These are phyloP conservation scores for Eupleurogrammus muticus DNA, from an alignment of 2,797 vertebrate species.

Conservation along the genomic window DNA sequence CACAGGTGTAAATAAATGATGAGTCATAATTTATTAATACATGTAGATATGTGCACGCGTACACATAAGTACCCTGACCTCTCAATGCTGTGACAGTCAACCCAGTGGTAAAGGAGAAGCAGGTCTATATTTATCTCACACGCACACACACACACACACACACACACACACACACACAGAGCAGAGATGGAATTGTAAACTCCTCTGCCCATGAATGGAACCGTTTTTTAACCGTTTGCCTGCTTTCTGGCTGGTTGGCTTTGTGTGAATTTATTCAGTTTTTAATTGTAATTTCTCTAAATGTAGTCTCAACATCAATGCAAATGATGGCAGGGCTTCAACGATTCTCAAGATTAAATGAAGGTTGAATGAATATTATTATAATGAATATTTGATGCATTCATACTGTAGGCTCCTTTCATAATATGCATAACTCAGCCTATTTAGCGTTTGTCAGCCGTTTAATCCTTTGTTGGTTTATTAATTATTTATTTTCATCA, in stretches of 20 bases:
- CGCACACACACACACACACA: too few species aligned
- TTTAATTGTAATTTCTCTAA: too few species aligned
- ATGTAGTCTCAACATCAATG: too few species aligned
- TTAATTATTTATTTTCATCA: slow-evolving; percentile 5
- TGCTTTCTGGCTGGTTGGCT: too few species aligned
- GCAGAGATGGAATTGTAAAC: slow-evolving; percentile 11
- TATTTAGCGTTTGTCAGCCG: slow-evolving; percentile 26
- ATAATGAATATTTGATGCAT: slow-evolving; percentile 53
- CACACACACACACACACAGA: slow-evolving; percentile 30
- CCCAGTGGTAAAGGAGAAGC: slow-evolving; percentile 51
- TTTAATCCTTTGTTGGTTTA: slow-evolving; percentile 38
- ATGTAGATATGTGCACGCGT: slow-evolving; percentile 21
- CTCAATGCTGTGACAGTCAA: slow-evolving; percentile 53
- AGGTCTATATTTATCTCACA: slow-evolving; percentile 62
- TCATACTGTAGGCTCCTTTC: slow-evolving; percentile 28
- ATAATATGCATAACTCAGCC: slow-evolving; percentile 6
- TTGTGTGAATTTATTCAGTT: too few species aligned
- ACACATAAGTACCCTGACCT: slow-evolving; percentile 51
- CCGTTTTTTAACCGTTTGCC: too few species aligned
- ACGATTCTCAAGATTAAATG: too few species aligned
- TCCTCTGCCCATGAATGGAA: too few species aligned
- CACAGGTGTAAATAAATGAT: slow-evolving; percentile 75
- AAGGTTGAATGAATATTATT: too few species aligned
- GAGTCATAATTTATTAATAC: slow-evolving; percentile 76
- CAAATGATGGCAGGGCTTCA: too few species aligned